Evolutionary conservation across 2,797 vertebrate genomes (phyloP).

Genomic region (Tenualosa thibaudeaui): DNA sequence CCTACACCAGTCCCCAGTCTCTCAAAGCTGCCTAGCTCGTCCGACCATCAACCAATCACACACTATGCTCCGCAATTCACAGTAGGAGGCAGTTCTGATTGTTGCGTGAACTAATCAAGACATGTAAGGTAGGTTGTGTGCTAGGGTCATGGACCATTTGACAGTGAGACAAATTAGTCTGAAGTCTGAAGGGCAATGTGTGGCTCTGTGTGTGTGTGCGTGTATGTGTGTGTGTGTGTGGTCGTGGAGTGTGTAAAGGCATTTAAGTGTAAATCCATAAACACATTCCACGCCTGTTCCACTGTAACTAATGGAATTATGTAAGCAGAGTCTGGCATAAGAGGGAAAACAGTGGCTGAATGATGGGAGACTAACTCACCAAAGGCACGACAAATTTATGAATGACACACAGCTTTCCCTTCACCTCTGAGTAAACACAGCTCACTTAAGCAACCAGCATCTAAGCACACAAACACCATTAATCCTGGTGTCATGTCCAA

Average conservation of each 20-base stretch:
- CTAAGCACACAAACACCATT: neutral
- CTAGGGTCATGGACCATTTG: neutral
- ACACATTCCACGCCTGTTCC: conserved; percentile 14
- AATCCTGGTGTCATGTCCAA: neutral
- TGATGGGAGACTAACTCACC: neutral
- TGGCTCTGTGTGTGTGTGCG: neutral
- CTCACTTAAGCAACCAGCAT: neutral
- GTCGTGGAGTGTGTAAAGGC: neutral
- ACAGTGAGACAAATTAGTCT: conserved; percentile 23
- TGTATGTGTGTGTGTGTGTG: neutral
- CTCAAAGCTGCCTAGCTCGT: neutral
- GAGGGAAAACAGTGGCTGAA: neutral
- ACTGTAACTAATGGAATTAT: conserved; percentile 27
- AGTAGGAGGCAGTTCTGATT: neutral
- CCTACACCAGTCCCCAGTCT: neutral
- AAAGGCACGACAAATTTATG: neutral
- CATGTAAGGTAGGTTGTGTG: neutral
- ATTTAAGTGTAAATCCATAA: conserved; percentile 23
- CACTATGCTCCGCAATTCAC: neutral
- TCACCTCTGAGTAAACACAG: neutral
- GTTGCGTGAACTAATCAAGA: conserved; percentile 9
- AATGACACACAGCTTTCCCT: neutral
- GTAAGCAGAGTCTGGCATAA: neutral
- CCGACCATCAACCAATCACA: neutral
- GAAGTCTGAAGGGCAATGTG: conserved; percentile 3